Base-by-base conservation (phyloP, 2,888 invertebrate genomes). In the Cetonia aurata region DNA sequence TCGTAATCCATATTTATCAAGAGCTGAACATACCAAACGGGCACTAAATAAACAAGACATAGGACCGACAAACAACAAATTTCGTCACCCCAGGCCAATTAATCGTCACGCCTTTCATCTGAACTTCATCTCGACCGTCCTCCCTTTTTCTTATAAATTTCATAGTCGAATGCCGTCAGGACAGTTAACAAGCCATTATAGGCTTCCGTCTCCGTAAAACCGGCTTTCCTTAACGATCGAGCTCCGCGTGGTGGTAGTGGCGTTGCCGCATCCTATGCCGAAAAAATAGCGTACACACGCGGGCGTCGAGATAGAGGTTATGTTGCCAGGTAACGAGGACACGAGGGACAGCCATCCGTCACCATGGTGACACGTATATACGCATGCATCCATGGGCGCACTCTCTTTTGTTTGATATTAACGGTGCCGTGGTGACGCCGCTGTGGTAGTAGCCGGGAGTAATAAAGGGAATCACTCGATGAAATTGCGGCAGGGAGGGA, bases 251-350 rank as follows among this genome's bases (percentile, higher is more conserved):
- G 19, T 10, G 25, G 25, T 19, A 57, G 57, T 37, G 48, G 50
- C 25, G 25, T 25, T 52, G 25, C 25, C 25, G 52, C 12, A 25
- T 3, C 10, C 37, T 6, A 10, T 37, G 37, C 6, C 52, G 12
- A 52, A 52, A 52, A 19, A 52, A 52, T 37, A 37, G 9, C 37
- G 37, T 37, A 31, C 46, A 33, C 46, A 60, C 60, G 46, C 60
- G 31, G 48, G 46, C 60, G 31, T 48, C 10, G 33, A 25, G 60
- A 60, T 60, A 48, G 31, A 60, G 60, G 60, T 60, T 56, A 67
- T 67, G 67, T 67, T 67, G 56, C 67, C 67, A 67, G 67, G 67
- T 67, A 67, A 55, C 67, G 67, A 42, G 60, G 67, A 67, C 67
- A 13, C 67, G 33, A 53, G 67, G 67, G 67, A 67, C 67, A 60